These are phyloP conservation scores for Linepithema humile DNA, from an alignment of 1,140 invertebrate genomes.

Conservation along the genomic window DNA sequence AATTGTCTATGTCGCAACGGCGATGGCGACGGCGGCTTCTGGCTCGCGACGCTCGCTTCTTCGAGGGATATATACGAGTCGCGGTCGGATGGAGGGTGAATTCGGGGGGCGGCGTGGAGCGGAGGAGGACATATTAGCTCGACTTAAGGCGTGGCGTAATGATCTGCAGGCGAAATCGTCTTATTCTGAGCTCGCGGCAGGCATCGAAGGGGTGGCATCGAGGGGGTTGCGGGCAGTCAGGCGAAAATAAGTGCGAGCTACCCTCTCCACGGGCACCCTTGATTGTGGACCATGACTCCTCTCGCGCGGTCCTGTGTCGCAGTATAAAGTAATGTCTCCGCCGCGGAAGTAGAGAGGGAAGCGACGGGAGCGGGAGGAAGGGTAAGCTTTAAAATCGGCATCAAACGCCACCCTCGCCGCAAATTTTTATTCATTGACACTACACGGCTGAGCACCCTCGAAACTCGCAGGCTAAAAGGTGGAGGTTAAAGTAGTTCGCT, in stretches of 20 bases:
- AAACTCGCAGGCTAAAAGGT: conserved; percentile 68
- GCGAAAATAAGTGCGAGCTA: conserved; percentile 82
- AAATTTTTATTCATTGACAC: conserved; percentile 85
- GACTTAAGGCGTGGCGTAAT: conserved; percentile 84
- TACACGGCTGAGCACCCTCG: conserved; percentile 77
- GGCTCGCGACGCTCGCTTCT: conserved; percentile 63
- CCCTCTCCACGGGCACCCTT: conserved; percentile 73
- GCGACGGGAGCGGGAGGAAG: conserved; percentile 35
- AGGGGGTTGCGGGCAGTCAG: conserved; percentile 74
- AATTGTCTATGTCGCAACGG: conserved; percentile 78
- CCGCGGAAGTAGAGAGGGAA: conserved; percentile 48
- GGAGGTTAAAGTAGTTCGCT: conserved; percentile 52
- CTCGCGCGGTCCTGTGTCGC: conserved; percentile 58
- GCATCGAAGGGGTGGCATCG: conserved; percentile 53
- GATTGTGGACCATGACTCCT: conserved; percentile 78
- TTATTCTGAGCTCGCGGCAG: conserved; percentile 66
- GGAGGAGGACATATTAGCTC: conserved; percentile 82
- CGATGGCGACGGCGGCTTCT: conserved; percentile 69
- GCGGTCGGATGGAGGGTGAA: conserved; percentile 62
- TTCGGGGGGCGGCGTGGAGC: conserved; percentile 46
- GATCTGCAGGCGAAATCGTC: conserved; percentile 80
- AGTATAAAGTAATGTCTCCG: conserved; percentile 71
- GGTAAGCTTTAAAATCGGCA: conserved; percentile 79
- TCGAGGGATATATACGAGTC: conserved; percentile 40
- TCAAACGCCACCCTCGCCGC: conserved; percentile 79